Evolutionary conservation across 2,113 vertebrate genomes (phyloP).

Genomic region (Microcebus griseorufus): DNA sequence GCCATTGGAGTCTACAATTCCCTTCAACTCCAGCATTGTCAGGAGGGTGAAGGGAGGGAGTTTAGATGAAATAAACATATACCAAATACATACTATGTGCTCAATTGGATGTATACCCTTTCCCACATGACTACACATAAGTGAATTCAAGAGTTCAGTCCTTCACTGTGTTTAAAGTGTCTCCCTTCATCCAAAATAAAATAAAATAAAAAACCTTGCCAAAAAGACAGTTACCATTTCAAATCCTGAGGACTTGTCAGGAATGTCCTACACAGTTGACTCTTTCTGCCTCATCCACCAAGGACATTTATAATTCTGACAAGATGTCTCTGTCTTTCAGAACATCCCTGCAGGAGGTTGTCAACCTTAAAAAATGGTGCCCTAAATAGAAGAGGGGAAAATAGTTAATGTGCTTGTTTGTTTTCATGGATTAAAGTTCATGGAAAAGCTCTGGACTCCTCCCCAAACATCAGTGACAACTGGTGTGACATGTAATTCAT

Average conservation of each 20-base stretch:
- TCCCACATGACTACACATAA: neutral
- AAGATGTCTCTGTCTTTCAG: constrained; percentile 64
- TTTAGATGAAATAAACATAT: neutral
- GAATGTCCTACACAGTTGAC: constrained; percentile 4
- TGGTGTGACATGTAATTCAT: neutral
- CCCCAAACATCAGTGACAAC: neutral
- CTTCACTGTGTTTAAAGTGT: neutral
- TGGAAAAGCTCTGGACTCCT: constrained; percentile 44
- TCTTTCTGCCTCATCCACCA: constrained; percentile 49
- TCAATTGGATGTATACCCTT: neutral
- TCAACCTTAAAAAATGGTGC: constrained; percentile 67
- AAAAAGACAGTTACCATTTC: neutral
- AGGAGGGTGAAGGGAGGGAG: rapidly evolving
- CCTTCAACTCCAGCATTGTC: neutral
- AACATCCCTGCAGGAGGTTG: constrained; percentile 68
- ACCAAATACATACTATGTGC: neutral
- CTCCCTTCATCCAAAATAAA: neutral
- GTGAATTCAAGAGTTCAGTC: neutral
- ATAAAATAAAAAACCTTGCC: neutral
- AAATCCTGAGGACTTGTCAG: constrained; percentile 40
- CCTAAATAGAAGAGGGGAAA: neutral
- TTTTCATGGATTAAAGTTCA: constrained; percentile 36
- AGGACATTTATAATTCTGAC: constrained; percentile 72
- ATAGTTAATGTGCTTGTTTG: constrained; percentile 54
- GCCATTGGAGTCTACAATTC: neutral